Conservation (phyloP, 2,888 invertebrate species). For the Lamellibrachia satsuma region DNA sequence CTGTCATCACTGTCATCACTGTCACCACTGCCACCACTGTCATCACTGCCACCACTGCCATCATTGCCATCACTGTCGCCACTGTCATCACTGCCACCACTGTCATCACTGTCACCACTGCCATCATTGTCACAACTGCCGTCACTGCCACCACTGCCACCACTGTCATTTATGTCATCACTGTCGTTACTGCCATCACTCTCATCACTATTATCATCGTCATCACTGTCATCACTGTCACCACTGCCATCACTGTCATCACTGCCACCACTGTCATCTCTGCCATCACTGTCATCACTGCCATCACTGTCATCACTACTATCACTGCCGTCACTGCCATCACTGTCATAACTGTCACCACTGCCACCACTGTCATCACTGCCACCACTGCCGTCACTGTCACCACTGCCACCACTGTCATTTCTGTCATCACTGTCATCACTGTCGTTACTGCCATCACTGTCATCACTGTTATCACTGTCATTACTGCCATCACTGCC, state of each 20-base stretch:
- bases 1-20: conserved; percentile 19
- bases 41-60: not conserved
- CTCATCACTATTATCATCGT: not conserved
- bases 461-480: not conserved
- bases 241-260: conserved; percentile 10
- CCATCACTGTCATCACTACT: too few relatives aligned
- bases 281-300: not conserved
- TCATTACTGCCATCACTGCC: not conserved
- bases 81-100: conserved; percentile 8
- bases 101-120: not conserved
- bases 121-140: not conserved
- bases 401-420: not conserved
- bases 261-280: not conserved
- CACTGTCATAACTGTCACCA: not conserved
- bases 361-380: not conserved
- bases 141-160: not conserved
- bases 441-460: not conserved
- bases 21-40: not conserved
- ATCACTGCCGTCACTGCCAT: not conserved
- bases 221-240: not conserved
- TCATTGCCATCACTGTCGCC: not conserved
- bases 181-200: not conserved
- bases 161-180: not conserved
- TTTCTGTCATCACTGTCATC: not conserved
- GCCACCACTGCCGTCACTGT: not conserved